A percentile compares a stretch with the other conserved stretches of the same genome.
These are phyloP conservation scores for Sinopyrophorus schimmeli DNA, from an alignment of 2,888 invertebrate genomes.

Conservation along the genomic window DNA sequence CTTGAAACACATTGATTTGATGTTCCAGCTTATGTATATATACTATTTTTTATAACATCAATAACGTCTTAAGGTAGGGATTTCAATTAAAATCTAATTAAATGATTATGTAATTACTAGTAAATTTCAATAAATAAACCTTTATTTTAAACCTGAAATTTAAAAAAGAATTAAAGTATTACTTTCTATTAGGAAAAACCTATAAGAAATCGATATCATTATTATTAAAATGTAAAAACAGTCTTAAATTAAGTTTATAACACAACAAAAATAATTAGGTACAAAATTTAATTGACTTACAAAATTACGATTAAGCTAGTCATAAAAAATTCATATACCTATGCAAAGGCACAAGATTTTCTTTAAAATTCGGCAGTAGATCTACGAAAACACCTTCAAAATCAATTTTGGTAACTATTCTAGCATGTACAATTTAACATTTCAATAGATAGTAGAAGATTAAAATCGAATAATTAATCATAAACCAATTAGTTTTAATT, in stretches of 20 bases:
- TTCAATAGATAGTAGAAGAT: neutral
- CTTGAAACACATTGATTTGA: no score
- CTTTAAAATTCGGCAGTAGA: neutral
- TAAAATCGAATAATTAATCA: neutral
- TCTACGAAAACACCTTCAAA: no score
- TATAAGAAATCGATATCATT: constrained; percentile 12
- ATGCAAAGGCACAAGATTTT: constrained; percentile 7
- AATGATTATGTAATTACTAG: no score
- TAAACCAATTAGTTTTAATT: neutral
- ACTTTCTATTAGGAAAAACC: constrained; percentile 12
- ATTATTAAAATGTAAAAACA: constrained; percentile 17
- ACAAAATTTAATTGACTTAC: constrained; percentile 6
- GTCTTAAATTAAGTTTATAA: constrained; percentile 21
- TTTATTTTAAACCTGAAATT: no score
- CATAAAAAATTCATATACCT: constrained; percentile 2
- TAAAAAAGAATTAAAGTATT: no score
- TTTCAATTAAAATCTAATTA: no score
- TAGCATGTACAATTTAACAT: neutral
- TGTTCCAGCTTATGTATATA: no score
- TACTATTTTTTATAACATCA: no score
- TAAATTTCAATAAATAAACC: no score
- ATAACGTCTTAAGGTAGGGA: no score
- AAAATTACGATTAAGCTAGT: constrained; percentile 1
- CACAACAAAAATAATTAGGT: constrained; percentile 14
- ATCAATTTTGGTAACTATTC: no score